phyloP scores from a whole-genome alignment of 2,113 vertebrate genomes.

The Silurus glanis region DNA sequence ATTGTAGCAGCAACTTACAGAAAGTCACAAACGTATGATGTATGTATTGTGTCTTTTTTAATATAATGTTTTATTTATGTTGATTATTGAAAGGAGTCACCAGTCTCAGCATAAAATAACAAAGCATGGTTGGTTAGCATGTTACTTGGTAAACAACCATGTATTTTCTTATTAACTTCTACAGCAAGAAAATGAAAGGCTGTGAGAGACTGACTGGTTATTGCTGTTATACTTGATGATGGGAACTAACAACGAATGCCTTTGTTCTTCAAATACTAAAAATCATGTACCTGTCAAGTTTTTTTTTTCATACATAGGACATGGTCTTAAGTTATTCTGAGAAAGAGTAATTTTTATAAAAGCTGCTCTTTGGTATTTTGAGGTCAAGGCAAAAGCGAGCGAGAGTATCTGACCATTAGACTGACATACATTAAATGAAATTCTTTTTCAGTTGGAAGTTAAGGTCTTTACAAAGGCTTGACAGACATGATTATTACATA shows the following conservation, averaged over 20 bases:
- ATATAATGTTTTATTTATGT: neutral
- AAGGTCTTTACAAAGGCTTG: neutral
- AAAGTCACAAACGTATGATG: neutral
- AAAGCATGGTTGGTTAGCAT: no score
- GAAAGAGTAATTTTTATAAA: neutral
- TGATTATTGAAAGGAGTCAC: neutral
- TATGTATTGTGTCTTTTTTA: neutral
- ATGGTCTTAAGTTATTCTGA: neutral
- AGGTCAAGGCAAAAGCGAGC: neutral
- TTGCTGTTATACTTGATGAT: neutral
- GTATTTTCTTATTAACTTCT: neutral
- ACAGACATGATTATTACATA: slow-evolving; percentile 8
- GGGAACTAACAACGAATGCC: neutral
- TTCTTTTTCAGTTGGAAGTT: slow-evolving; percentile 13
- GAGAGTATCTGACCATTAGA: neutral
- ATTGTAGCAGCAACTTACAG: neutral
- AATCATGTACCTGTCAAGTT: neutral
- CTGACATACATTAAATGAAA: neutral
- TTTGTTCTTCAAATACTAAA: neutral
- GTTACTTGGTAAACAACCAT: neutral
- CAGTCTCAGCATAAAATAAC: neutral
- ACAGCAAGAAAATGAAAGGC: neutral
- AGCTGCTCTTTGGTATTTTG: neutral
- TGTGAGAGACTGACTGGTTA: neutral
- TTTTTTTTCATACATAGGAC: neutral